Evolutionary conservation across 2,797 vertebrate genomes (phyloP).

Genomic region (Amniataba percoides): DNA sequence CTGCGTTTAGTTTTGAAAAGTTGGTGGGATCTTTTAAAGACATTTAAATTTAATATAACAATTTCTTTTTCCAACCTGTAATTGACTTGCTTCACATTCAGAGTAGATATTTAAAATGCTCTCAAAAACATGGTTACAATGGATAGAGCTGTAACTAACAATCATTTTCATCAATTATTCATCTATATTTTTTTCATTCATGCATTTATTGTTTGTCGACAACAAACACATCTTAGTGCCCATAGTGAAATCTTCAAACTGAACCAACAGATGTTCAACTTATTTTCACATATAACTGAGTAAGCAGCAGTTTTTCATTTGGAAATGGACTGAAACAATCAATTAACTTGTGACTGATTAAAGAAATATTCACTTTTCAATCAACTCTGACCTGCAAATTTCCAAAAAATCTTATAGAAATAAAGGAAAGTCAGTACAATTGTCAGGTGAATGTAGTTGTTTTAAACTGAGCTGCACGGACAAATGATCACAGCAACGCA

Average conservation of each 20-base stretch:
- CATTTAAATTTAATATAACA: too few species aligned
- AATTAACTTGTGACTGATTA: not conserved
- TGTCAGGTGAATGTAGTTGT: too few species aligned
- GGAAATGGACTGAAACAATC: not conserved
- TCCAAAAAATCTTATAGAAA: not conserved
- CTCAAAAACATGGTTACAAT: not conserved
- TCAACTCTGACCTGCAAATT: not conserved
- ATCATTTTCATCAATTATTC: not conserved
- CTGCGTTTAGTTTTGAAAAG: not conserved
- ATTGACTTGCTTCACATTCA: not conserved
- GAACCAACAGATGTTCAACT: not conserved
- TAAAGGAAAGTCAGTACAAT: too few species aligned
- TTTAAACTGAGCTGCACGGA: too few species aligned
- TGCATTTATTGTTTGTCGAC: not conserved
- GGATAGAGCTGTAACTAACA: not conserved
- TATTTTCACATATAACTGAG: not conserved
- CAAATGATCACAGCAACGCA: not conserved
- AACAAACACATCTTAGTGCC: too few species aligned
- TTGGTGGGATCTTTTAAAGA: not conserved
- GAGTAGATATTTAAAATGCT: not conserved
- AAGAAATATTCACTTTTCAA: too few species aligned
- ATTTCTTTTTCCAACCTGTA: not conserved
- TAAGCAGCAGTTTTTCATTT: not conserved
- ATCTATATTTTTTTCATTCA: not conserved
- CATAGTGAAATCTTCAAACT: too few species aligned